These are phyloP conservation scores for Trissolcus basalis DNA, from an alignment of 1,140 invertebrate species.

Conservation along the genomic window DNA sequence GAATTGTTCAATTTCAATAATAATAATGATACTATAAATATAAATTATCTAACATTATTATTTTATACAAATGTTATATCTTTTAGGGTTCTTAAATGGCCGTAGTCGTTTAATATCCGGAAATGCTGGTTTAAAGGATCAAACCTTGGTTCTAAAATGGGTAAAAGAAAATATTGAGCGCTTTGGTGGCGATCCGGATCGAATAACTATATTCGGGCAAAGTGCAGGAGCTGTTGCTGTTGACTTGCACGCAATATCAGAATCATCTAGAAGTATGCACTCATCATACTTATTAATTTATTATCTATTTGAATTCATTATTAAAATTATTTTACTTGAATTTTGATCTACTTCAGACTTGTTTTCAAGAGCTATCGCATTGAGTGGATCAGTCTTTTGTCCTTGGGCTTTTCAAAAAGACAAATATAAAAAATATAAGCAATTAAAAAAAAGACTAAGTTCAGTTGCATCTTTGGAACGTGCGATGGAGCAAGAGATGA, in stretches of 20 bases:
- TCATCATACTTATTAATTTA: not conserved
- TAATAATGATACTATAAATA: no score
- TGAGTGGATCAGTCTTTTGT: conserved; percentile 18
- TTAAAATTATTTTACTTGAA: no score
- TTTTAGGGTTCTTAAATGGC: conserved; percentile 25
- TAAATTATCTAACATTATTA: not conserved
- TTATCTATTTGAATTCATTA: no score
- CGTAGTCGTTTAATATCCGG: not conserved
- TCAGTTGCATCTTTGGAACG: no score
- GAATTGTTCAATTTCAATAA: no score
- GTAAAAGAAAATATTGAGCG: conserved; percentile 21
- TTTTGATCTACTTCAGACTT: conserved; percentile 1
- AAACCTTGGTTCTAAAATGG: conserved; percentile 23
- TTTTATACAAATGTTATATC: not conserved
- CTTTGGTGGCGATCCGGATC: conserved; percentile 23
- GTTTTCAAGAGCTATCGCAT: conserved; percentile 12
- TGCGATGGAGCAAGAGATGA: not conserved
- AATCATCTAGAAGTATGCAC: not conserved
- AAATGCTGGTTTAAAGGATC: conserved; percentile 31
- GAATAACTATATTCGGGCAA: conserved; percentile 25
- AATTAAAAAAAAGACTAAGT: no score
- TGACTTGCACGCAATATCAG: conserved; percentile 18
- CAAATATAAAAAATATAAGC: no score
- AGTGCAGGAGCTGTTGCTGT: conserved; percentile 22
- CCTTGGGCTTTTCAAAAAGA: conserved; percentile 4